Conservation (phyloP, 2,797 vertebrate genomes). For the Momotus momota region DNA sequence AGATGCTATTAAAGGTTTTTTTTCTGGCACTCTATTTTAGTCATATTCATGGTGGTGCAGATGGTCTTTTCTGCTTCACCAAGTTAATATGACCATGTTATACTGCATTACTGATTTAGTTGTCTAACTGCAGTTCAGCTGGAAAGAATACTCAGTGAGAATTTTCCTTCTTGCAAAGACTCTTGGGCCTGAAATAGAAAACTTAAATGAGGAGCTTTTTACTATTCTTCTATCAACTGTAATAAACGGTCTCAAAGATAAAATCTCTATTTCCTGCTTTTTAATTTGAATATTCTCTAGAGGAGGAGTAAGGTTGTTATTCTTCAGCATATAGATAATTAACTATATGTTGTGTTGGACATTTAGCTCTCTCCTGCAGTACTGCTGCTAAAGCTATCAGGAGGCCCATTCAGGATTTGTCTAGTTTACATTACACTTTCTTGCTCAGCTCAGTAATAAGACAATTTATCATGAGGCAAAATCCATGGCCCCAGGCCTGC, state of each 20-base stretch:
- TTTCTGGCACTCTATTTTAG: constrained; percentile 63
- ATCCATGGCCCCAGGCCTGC: not conserved
- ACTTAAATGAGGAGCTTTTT: not conserved
- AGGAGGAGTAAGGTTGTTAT: not conserved
- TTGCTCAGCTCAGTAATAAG: not conserved
- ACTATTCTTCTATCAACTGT: not conserved
- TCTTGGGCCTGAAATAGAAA: constrained; percentile 54
- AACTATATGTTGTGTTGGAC: not conserved
- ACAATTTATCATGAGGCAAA: not conserved
- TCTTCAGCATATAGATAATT: not conserved
- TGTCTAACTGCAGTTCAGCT: constrained; percentile 75
- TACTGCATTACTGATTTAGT: constrained; percentile 79
- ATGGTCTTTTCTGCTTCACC: constrained; percentile 79
- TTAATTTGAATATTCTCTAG: constrained; percentile 16
- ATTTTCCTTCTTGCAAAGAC: constrained; percentile 59
- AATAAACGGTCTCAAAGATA: not conserved
- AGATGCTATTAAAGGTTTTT: constrained; percentile 10
- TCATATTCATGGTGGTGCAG: constrained; percentile 73
- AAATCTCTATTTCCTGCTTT: not conserved
- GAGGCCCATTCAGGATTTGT: not conserved
- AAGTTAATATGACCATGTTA: constrained; percentile 75
- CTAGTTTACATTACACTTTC: not conserved
- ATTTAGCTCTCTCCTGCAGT: not conserved
- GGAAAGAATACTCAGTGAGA: constrained; percentile 73
- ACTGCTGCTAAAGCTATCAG: not conserved